A percentile compares a stretch with the other conserved stretches of the same genome.
phyloP scores from a whole-genome alignment of 2,113 vertebrate species.

The Dasyurus viverrinus region DNA sequence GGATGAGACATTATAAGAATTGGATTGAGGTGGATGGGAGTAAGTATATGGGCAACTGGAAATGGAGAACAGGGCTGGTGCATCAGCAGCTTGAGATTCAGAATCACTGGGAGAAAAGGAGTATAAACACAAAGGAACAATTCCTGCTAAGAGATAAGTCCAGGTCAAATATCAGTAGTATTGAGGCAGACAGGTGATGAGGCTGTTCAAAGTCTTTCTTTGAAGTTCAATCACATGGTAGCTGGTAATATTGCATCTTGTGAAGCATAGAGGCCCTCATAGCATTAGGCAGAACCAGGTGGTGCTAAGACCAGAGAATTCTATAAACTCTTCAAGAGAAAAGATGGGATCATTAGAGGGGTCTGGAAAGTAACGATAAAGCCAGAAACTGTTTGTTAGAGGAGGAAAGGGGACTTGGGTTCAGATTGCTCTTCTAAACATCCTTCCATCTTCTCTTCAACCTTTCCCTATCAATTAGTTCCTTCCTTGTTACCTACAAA shows the following conservation, averaged over 20 bases:
- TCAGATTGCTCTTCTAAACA: background rate
- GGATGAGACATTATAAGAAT: background rate
- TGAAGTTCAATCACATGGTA: background rate
- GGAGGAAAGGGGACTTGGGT: background rate
- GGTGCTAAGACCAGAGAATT: too few species aligned
- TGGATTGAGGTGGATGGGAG: background rate
- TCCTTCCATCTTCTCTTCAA: background rate
- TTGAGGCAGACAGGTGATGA: background rate
- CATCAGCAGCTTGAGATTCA: background rate
- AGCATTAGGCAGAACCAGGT: background rate
- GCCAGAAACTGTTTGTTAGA: background rate
- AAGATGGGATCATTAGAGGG: background rate
- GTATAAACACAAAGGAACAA: background rate
- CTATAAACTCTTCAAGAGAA: background rate
- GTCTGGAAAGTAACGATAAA: background rate
- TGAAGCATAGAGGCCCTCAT: background rate
- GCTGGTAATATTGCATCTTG: background rate
- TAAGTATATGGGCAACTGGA: background rate
- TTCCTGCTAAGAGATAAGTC: background rate
- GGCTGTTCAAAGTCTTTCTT: background rate
- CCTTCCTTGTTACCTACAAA: background rate
- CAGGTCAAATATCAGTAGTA: background rate
- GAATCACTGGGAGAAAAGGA: background rate
- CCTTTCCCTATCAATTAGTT: background rate
- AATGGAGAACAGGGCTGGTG: background rate